A percentile compares a stretch with the other conserved stretches of the same genome.
Evolutionary conservation across 2,797 vertebrate species (phyloP).

Genomic region (Acrossocheilus fasciatus): DNA sequence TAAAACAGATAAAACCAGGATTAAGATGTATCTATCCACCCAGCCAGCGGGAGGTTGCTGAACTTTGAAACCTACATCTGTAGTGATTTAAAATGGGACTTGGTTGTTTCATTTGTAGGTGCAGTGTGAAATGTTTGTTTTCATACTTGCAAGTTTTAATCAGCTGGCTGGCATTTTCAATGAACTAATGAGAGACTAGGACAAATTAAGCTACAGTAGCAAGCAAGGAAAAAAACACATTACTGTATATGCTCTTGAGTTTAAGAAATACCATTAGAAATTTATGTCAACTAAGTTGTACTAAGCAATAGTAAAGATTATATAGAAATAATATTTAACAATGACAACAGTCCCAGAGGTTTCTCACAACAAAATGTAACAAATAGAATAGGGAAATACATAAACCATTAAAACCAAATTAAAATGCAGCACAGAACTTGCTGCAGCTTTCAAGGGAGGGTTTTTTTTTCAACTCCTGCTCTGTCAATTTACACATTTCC

Average conservation of each 20-base stretch:
- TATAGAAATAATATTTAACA: constrained; percentile 39
- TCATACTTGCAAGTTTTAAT: constrained; percentile 44
- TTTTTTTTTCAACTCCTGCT: background rate
- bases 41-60: constrained; percentile 48
- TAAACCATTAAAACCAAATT: constrained; percentile 73
- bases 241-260: background rate
- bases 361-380: constrained; percentile 27
- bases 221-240: background rate
- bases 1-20: constrained; percentile 79
- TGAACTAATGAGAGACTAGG: constrained; percentile 38
- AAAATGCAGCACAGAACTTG: constrained; percentile 73
- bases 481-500: background rate
- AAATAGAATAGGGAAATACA: background rate
- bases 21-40: constrained; percentile 74
- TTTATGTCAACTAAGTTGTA: constrained; percentile 25
- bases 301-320: constrained; percentile 20
- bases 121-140: constrained; percentile 55
- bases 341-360: constrained; percentile 46
- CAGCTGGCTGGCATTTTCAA: constrained; percentile 51
- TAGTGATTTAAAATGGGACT: constrained; percentile 49
- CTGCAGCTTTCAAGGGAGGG: constrained; percentile 55
- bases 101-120: constrained; percentile 3
- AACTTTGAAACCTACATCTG: constrained; percentile 67
- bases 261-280: constrained; percentile 36
- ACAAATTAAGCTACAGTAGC: constrained; percentile 37